A percentile compares a stretch with the other conserved stretches of the same genome.
phyloP scores from a whole-genome alignment of 2,888 invertebrate genomes.

The Cheiracanthium punctorium region DNA sequence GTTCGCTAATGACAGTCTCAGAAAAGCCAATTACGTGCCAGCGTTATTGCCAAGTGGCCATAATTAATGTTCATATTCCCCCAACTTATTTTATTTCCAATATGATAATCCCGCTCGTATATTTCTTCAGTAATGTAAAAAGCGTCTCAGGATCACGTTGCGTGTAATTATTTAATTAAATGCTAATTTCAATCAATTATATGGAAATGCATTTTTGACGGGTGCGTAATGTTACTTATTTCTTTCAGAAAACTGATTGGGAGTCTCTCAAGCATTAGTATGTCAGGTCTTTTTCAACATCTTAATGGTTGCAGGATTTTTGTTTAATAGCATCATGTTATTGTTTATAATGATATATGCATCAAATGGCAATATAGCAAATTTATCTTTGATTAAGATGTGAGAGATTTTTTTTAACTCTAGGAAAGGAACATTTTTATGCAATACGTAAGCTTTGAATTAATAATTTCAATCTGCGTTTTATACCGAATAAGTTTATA shows the following conservation, averaged over 20 bases:
- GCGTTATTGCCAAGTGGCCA: neutral
- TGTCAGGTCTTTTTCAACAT: neutral
- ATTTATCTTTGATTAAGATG: too few relatives aligned
- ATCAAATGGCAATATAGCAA: too few relatives aligned
- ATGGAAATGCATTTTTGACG: constrained; percentile 1
- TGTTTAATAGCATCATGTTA: too few relatives aligned
- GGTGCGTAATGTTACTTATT: neutral
- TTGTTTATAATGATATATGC: too few relatives aligned
- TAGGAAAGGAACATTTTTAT: too few relatives aligned
- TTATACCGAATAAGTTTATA: too few relatives aligned
- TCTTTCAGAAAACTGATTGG: neutral
- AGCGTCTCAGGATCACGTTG: neutral
- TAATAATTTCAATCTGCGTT: too few relatives aligned
- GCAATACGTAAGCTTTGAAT: too few relatives aligned
- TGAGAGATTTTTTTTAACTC: too few relatives aligned
- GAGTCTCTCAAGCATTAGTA: neutral
- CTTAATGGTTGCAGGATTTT: too few relatives aligned
- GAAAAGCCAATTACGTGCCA: neutral
- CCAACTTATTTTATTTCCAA: neutral
- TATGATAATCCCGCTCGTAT: neutral
- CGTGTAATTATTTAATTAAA: constrained; percentile 4
- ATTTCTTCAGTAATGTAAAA: neutral
- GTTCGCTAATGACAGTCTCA: neutral
- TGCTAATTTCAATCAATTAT: constrained; percentile 15
- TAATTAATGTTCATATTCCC: neutral